These are phyloP conservation scores for Sipha flava DNA, from an alignment of 1,140 invertebrate genomes.

Conservation along the genomic window DNA sequence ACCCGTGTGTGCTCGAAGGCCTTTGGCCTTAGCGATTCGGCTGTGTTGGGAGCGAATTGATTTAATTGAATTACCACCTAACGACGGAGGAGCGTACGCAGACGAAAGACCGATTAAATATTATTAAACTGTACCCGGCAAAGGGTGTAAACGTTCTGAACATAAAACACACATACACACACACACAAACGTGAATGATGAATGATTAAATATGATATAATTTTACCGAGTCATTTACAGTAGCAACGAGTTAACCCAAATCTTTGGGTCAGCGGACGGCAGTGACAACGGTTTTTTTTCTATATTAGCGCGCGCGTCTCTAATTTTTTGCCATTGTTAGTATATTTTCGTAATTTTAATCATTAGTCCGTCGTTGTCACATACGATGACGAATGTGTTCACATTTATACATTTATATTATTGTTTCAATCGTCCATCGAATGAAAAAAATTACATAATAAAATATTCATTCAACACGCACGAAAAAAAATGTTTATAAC, in stretches of 20 bases:
- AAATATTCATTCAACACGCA: background rate
- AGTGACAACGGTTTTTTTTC: background rate
- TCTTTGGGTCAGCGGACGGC: background rate
- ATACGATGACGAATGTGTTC: background rate
- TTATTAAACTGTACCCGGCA: too few relatives aligned
- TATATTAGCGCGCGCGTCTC: background rate
- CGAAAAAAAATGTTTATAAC: background rate
- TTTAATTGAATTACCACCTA: background rate
- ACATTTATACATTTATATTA: background rate
- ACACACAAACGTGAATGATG: background rate
- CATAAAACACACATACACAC: too few relatives aligned
- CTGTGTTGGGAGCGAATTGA: slow-evolving; percentile 8
- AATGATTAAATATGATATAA: background rate
- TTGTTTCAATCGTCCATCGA: background rate
- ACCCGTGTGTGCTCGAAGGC: background rate
- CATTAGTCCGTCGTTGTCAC: background rate
- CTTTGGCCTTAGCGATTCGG: slow-evolving; percentile 8
- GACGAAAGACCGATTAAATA: background rate
- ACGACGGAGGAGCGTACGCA: background rate
- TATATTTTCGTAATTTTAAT: background rate
- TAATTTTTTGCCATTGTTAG: background rate
- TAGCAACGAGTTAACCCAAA: background rate
- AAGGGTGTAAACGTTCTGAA: too few relatives aligned
- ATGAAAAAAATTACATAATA: background rate
- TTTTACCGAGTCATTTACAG: background rate